Evolutionary conservation across 1,140 invertebrate genomes (phyloP).

Genomic region (Eulimnadia texana): DNA sequence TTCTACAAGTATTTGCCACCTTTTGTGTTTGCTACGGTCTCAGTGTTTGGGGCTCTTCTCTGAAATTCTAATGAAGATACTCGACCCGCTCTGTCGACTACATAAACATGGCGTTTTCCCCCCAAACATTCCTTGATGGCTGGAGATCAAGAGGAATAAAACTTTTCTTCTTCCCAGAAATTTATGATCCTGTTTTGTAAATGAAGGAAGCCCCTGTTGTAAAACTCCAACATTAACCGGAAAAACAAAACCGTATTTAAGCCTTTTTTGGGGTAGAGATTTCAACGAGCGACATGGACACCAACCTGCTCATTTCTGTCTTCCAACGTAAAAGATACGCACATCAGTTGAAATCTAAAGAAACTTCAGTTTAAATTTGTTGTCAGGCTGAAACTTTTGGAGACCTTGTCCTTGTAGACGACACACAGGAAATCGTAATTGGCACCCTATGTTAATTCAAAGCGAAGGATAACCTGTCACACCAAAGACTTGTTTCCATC

Average conservation of each 20-base stretch:
- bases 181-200: too few species aligned
- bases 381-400: too few species aligned
- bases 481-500: not conserved
- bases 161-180: not conserved
- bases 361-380: too few species aligned
- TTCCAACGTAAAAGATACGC: too few species aligned
- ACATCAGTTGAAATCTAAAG: too few species aligned
- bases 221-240: too few species aligned
- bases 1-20: not conserved
- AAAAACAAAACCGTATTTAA: too few species aligned
- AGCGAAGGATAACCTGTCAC: not conserved
- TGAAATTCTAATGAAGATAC: not conserved
- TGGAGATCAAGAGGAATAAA: not conserved
- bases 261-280: not conserved
- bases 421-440: not conserved
- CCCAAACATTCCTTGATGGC: too few species aligned
- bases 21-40: not conserved
- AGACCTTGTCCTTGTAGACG: not conserved
- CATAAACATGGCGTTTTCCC: not conserved
- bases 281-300: not conserved
- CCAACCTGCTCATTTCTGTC: not conserved
- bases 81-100: not conserved
- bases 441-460: not conserved
- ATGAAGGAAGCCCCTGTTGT: too few species aligned
- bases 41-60: not conserved